A percentile compares a stretch with the other conserved stretches of the same genome.
Conservation (phyloP, 2,797 vertebrate species). For the Corythornis leucogaster region DNA sequence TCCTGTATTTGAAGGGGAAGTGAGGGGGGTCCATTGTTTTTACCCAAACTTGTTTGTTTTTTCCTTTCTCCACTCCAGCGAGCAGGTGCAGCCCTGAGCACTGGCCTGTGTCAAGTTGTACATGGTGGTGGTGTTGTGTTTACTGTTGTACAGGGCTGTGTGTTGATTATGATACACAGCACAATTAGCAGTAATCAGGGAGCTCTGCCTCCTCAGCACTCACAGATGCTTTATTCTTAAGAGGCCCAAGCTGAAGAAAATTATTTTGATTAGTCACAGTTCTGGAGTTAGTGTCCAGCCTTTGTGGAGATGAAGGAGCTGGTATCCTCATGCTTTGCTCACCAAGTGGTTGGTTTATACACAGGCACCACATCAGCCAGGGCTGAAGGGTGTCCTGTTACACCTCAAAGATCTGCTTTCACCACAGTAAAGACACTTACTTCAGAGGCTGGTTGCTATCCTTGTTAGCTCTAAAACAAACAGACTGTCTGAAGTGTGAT, state of each 20-base stretch:
- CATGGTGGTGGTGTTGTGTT: accelerated
- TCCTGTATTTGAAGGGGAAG: accelerated
- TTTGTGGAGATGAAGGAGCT: neutral
- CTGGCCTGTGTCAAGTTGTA: neutral
- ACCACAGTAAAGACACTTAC: neutral
- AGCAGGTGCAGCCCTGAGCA: neutral
- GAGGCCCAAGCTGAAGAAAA: neutral
- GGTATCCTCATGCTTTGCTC: accelerated
- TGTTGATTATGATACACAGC: neutral
- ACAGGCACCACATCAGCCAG: accelerated
- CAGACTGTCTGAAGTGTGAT: slow-evolving; percentile 59
- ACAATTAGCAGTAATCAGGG: neutral
- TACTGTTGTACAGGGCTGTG: neutral
- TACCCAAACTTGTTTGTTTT: accelerated
- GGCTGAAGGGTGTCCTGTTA: accelerated
- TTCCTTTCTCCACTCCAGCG: neutral
- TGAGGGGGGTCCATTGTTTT: accelerated
- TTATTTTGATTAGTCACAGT: accelerated
- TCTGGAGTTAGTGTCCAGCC: neutral
- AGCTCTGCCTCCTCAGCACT: neutral
- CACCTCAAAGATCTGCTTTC: accelerated
- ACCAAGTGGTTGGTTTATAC: neutral
- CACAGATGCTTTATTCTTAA: neutral
- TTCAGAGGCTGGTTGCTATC: neutral
- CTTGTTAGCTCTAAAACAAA: slow-evolving; percentile 57